phyloP scores from a whole-genome alignment of 2,113 vertebrate species.

The Corythornis madagascariensis region DNA sequence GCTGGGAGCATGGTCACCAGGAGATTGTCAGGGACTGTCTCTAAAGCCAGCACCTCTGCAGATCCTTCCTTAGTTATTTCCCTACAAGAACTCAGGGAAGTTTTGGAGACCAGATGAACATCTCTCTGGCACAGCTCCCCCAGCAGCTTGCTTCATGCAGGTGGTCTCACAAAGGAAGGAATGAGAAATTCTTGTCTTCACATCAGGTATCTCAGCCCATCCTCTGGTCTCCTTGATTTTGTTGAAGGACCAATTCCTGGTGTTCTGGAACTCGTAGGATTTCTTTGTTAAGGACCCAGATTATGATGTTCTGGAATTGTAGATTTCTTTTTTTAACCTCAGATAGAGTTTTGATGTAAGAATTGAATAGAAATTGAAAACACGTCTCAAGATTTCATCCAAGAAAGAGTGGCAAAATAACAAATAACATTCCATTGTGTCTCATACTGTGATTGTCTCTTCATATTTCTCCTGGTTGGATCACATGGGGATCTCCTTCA shows the following conservation, averaged over 20 bases:
- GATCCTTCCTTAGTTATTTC: background rate
- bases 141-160: rapidly evolving
- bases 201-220: background rate
- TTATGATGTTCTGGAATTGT: background rate
- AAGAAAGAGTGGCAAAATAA: background rate
- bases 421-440: background rate
- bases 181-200: background rate
- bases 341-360: background rate
- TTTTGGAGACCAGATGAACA: background rate
- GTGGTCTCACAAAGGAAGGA: background rate
- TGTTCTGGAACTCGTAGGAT: background rate
- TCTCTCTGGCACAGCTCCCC: background rate
- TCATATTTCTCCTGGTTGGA: background rate
- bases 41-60: background rate
- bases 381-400: background rate
- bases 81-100: background rate
- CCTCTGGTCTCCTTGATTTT: background rate
- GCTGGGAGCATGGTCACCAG: background rate
- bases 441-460: background rate
- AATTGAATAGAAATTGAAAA: background rate
- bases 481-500: background rate
- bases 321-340: background rate
- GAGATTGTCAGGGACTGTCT: background rate
- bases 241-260: background rate
- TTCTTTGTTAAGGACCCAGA: background rate